Evolutionary conservation across 2,797 vertebrate genomes (phyloP).

Genomic region (Malurus leucopterus): DNA sequence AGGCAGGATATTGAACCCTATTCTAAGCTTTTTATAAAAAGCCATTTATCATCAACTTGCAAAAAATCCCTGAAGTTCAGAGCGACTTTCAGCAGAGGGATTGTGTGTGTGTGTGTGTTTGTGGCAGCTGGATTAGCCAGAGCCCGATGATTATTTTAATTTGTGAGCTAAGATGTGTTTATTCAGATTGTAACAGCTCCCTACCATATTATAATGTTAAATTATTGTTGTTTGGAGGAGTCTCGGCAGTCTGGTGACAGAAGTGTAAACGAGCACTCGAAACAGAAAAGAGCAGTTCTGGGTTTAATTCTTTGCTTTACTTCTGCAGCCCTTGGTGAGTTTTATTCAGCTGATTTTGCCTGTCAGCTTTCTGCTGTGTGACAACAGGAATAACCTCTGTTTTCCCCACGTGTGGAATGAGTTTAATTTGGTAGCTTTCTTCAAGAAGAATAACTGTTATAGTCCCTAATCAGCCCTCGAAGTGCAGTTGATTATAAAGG

Average conservation of each 20-base stretch:
- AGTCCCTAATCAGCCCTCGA: not conserved
- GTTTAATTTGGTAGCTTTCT: not conserved
- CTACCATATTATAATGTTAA: not conserved
- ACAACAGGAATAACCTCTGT: not conserved
- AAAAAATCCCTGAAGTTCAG: not conserved
- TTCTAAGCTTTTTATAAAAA: not conserved
- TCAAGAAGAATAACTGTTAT: not conserved
- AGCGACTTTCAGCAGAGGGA: not conserved
- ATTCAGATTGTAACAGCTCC: constrained; percentile 1
- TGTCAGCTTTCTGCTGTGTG: not conserved
- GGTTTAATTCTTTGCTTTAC: not conserved
- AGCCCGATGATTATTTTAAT: not conserved
- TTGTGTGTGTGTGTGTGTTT: not conserved
- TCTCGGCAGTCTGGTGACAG: not conserved
- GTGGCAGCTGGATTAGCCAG: not conserved
- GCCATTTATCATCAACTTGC: constrained; percentile 1
- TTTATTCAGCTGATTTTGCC: not conserved
- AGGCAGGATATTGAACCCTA: not conserved
- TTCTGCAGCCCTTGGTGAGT: not conserved
- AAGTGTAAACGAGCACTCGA: not conserved
- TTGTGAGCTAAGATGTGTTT: constrained; percentile 18
- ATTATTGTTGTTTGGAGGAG: constrained; percentile 1
- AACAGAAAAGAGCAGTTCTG: not conserved
- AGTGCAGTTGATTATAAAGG: not conserved
- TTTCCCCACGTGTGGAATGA: not conserved